Conservation (phyloP, 2,888 invertebrate genomes). For the Teleogryllus oceanicus region DNA sequence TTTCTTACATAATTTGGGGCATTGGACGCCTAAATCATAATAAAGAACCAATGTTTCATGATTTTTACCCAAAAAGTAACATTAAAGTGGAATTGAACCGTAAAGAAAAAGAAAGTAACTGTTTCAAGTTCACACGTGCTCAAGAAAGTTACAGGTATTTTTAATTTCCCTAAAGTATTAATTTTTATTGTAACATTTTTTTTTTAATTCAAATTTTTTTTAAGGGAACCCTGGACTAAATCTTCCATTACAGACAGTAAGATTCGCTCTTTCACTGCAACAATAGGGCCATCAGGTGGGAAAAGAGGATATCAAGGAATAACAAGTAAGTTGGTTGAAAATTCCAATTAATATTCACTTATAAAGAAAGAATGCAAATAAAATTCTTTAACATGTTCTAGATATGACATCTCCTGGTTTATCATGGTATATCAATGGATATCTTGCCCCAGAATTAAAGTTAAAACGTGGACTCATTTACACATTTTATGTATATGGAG, state of each 20-base stretch:
- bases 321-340: conserved; percentile 52
- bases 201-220: neutral
- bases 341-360: too few relatives aligned
- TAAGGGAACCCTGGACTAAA: conserved; percentile 52
- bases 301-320: conserved; percentile 71
- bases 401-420: conserved; percentile 67
- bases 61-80: conserved; percentile 69
- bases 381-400: conserved; percentile 39
- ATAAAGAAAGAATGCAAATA: too few relatives aligned
- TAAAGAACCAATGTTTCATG: conserved; percentile 79
- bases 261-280: conserved; percentile 73
- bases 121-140: conserved; percentile 66
- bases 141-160: conserved; percentile 42
- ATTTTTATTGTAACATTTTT: conserved; percentile 37
- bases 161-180: conserved; percentile 45
- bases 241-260: conserved; percentile 54
- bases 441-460: conserved; percentile 81
- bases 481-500: conserved; percentile 75
- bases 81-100: conserved; percentile 64
- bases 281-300: conserved; percentile 81
- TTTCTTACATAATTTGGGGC: conserved; percentile 74
- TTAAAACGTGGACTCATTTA: conserved; percentile 81
- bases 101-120: conserved; percentile 64
- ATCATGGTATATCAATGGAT: conserved; percentile 92
- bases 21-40: conserved; percentile 73